A percentile compares a stretch with the other conserved stretches of the same genome.
Conservation (phyloP, 1,140 invertebrate genomes). For the Brachystomella parvula region DNA sequence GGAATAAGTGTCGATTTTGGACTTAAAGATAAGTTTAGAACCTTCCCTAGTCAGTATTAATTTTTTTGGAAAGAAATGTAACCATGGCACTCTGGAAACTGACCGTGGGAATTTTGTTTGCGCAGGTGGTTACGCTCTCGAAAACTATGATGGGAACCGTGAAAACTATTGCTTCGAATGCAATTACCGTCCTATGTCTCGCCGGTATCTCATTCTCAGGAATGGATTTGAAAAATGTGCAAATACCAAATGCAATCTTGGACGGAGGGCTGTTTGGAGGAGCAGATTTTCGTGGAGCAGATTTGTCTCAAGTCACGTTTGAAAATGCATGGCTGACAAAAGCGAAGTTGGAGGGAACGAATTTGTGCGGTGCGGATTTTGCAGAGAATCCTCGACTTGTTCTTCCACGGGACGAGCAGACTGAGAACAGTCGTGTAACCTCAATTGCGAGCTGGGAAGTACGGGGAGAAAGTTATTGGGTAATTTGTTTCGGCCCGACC, state of each 20-base stretch:
- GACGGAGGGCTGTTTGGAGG: not conserved
- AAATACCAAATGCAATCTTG: not conserved
- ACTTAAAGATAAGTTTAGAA: too few species aligned
- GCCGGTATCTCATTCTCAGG: not conserved
- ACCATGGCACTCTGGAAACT: too few species aligned
- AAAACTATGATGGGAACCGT: too few species aligned
- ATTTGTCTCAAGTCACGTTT: not conserved
- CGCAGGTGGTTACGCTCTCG: too few species aligned
- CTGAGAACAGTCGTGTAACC: too few species aligned
- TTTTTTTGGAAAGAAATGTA: too few species aligned
- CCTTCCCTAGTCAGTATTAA: too few species aligned
- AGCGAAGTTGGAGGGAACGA: not conserved
- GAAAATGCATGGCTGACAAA: not conserved
- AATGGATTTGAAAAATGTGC: not conserved
- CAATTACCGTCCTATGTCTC: not conserved
- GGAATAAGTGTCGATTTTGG: too few species aligned
- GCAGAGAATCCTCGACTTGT: not conserved
- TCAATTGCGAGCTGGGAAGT: too few species aligned
- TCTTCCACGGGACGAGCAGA: not conserved
- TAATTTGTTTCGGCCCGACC: too few species aligned
- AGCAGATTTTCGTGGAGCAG: slow-evolving; percentile 13
- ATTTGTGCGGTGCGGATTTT: not conserved
- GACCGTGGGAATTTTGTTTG: too few species aligned
- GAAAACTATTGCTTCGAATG: not conserved
- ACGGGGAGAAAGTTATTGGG: too few species aligned